phyloP scores from a whole-genome alignment of 1,140 invertebrate species.

The Bilobella aurantiaca region DNA sequence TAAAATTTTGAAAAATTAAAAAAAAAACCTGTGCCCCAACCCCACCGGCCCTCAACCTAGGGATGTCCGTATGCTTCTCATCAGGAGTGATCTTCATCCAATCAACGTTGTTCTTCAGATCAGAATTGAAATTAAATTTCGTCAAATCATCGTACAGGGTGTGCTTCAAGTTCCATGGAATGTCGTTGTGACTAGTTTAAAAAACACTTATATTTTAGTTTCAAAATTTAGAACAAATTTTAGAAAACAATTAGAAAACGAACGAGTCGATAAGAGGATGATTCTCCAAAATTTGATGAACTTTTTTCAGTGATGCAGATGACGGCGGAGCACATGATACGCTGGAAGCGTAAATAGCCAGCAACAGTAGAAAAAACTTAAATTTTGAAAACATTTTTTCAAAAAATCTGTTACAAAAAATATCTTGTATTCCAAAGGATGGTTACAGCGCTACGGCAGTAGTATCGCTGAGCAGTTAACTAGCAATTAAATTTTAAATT shows the following conservation, averaged over 20 bases:
- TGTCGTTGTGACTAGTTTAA: slow-evolving; percentile 65
- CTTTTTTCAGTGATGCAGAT: background rate
- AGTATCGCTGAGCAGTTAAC: too few species aligned
- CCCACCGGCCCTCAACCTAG: slow-evolving; percentile 62
- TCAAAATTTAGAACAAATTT: background rate
- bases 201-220: background rate
- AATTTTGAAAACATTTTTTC: too few species aligned
- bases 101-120: slow-evolving; percentile 60
- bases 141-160: slow-evolving; percentile 71
- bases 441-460: too few species aligned
- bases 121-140: slow-evolving; percentile 63
- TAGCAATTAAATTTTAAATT: too few species aligned
- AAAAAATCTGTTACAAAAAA: too few species aligned
- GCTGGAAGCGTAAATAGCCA: too few species aligned
- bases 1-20: background rate
- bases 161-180: slow-evolving; percentile 71
- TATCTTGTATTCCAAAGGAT: too few species aligned
- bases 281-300: background rate
- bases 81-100: slow-evolving; percentile 70
- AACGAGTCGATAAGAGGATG: background rate
- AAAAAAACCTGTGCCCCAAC: slow-evolving; percentile 68
- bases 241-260: background rate
- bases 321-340: background rate
- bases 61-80: slow-evolving; percentile 67
- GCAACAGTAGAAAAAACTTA: too few species aligned